Percentiles rank a stretch among this genome's conserved stretches.
phyloP scores from a whole-genome alignment of 2,797 vertebrate species.

The Masticophis lateralis region DNA sequence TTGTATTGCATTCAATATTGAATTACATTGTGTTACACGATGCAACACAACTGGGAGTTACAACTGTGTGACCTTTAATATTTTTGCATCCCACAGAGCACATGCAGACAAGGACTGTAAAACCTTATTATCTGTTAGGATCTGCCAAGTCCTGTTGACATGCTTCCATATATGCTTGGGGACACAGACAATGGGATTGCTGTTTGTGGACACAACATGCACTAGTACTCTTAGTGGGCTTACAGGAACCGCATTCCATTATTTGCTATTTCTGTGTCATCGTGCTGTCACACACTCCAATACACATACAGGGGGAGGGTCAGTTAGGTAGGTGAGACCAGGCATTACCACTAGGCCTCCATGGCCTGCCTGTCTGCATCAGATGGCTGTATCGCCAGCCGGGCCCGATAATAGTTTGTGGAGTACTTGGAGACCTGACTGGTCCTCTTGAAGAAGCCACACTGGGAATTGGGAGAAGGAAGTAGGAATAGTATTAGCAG shows the following conservation, averaged over 20 bases:
- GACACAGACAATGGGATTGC: background rate
- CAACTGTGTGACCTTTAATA: background rate
- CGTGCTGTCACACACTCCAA: background rate
- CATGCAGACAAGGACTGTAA: background rate
- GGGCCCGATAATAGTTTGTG: conserved; percentile 85
- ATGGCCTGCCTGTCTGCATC: conserved; percentile 82
- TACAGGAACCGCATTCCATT: background rate
- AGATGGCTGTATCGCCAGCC: conserved; percentile 86
- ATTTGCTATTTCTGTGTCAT: background rate
- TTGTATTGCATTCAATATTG: background rate
- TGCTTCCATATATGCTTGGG: background rate
- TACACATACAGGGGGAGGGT: background rate
- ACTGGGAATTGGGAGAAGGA: conserved; percentile 72
- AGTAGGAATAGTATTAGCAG: conserved; percentile 46
- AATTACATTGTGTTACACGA: background rate
- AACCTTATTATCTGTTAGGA: background rate
- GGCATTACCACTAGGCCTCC: conserved; percentile 73
- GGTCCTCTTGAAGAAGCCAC: conserved; percentile 89
- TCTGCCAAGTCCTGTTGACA: background rate
- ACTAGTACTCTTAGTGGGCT: conserved; percentile 14
- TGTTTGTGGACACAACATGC: conserved; percentile 21
- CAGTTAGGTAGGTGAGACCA: conserved; percentile 22
- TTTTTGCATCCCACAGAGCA: background rate
- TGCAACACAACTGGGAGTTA: background rate
- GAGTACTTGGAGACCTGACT: conserved; percentile 77